Evolutionary conservation across 1,140 invertebrate species (phyloP).

Genomic region (Globodera ellingtonae): DNA sequence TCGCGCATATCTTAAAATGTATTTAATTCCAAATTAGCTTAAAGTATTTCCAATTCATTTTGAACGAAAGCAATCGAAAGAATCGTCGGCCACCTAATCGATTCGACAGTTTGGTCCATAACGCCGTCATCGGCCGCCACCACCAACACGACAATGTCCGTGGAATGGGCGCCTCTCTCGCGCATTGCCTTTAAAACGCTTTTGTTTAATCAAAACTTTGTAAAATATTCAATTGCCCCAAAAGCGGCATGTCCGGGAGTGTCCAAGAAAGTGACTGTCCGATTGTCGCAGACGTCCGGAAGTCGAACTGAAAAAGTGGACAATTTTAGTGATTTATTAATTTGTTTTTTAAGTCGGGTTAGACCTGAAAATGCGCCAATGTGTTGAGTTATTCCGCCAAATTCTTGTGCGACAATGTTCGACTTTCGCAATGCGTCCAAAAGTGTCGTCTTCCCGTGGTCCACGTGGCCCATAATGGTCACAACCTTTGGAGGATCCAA

Average conservation of each 20-base stretch:
- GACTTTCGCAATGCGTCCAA: conserved; percentile 85
- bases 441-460: conserved; percentile 98
- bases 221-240: conserved; percentile 76
- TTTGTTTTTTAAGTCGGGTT: background rate
- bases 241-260: conserved; percentile 97
- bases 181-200: conserved; percentile 50
- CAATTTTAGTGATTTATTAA: background rate
- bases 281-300: conserved; percentile 71
- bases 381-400: conserved; percentile 99
- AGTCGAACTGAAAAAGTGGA: conserved; percentile 71
- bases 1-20: conserved; percentile 56
- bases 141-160: conserved; percentile 92
- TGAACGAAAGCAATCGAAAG: background rate
- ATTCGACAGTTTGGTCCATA: conserved; percentile 88
- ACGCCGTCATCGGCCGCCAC: conserved; percentile 98
- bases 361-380: conserved; percentile 91
- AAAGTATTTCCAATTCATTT: background rate
- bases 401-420: conserved; percentile 84
- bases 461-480: conserved; percentile 98
- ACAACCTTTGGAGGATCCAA: conserved; percentile 68
- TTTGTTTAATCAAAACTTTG: conserved; percentile 67
- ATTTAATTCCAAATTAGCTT: background rate
- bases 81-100: conserved; percentile 67
- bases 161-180: conserved; percentile 82
- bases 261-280: conserved; percentile 86